A percentile compares a stretch with the other conserved stretches of the same genome.
These are phyloP conservation scores for Julus scanicus DNA, from an alignment of 2,888 invertebrate genomes.

Conservation along the genomic window DNA sequence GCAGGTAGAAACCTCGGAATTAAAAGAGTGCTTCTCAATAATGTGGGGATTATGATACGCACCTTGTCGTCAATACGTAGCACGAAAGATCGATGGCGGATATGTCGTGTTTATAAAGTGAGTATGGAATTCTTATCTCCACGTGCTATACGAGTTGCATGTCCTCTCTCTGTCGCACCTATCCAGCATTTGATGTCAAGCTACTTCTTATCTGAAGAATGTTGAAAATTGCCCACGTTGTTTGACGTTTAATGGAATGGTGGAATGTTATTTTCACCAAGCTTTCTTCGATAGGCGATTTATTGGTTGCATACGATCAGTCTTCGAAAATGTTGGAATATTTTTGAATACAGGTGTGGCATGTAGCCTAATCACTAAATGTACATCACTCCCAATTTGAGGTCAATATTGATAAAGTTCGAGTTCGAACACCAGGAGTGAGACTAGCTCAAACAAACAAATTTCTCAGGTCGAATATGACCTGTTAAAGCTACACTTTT, in stretches of 20 bases:
- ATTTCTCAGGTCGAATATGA: background rate
- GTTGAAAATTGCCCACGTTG: background rate
- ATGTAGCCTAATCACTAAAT: background rate
- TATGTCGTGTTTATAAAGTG: slow-evolving; percentile 11
- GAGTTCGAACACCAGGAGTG: too few relatives aligned
- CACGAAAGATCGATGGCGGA: background rate
- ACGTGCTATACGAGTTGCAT: background rate
- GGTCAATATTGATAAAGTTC: background rate
- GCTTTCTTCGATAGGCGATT: background rate
- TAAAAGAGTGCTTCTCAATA: background rate
- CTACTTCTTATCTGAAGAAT: background rate
- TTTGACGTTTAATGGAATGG: background rate
- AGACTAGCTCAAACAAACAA: background rate
- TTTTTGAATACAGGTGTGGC: slow-evolving; percentile 23
- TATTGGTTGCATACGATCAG: background rate
- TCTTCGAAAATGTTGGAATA: background rate
- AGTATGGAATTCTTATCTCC: slow-evolving; percentile 37
- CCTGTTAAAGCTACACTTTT: background rate
- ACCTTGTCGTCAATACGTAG: background rate
- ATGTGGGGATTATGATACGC: slow-evolving; percentile 32
- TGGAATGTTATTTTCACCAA: background rate
- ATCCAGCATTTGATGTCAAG: background rate
- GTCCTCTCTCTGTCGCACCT: background rate
- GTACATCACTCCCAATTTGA: background rate
- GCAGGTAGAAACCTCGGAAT: background rate